Evolutionary conservation across 2,113 vertebrate genomes (phyloP).

Genomic region (Oxyruncus cristatus): DNA sequence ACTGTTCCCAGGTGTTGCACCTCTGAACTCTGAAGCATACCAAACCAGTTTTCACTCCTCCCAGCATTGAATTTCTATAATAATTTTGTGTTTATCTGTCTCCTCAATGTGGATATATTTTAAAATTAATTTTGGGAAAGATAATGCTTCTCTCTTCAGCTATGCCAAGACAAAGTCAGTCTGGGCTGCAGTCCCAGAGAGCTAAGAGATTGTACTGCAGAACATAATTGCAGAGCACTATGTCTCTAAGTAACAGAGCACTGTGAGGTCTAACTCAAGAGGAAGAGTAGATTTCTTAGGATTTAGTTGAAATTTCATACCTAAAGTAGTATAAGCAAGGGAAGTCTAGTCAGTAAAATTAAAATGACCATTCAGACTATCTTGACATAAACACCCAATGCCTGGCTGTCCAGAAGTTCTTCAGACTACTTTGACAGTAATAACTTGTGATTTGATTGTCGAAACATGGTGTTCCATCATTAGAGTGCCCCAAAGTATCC

Average conservation of each 20-base stretch:
- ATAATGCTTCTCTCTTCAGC: background rate
- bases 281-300: background rate
- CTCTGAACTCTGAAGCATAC: background rate
- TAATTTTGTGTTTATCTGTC: background rate
- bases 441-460: background rate
- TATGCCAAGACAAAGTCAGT: background rate
- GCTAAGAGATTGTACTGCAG: background rate
- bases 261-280: background rate
- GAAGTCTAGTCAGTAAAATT: background rate
- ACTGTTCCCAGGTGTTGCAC: rapidly evolving
- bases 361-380: background rate
- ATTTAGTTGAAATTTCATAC: background rate
- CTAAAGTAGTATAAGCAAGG: background rate
- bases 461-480: background rate
- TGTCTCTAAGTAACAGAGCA: background rate
- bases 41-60: background rate
- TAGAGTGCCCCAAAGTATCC: background rate
- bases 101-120: background rate
- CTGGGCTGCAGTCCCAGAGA: background rate
- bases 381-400: background rate
- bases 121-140: background rate
- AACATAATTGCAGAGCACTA: background rate
- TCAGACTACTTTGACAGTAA: background rate
- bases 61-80: rapidly evolving
- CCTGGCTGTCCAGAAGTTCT: background rate